Conservation (phyloP, 2,797 vertebrate genomes). For the Galaxias olidus region DNA sequence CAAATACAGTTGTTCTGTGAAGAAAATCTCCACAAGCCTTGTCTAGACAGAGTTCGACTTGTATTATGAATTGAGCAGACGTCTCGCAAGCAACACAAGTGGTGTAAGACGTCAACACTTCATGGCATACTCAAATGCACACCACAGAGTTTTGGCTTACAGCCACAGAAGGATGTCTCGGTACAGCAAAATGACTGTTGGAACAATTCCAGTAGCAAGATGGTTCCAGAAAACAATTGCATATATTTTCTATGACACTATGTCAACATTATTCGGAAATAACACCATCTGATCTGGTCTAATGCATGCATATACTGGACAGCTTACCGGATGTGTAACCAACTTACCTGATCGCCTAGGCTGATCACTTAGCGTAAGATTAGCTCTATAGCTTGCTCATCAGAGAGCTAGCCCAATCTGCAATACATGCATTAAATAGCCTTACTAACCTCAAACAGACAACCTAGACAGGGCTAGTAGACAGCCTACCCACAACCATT, state of each 20-base stretch:
- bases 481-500: too few relatives aligned
- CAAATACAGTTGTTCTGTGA: slow-evolving; percentile 32
- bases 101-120: slow-evolving; percentile 21
- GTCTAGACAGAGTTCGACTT: slow-evolving; percentile 10
- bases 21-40: slow-evolving; percentile 30
- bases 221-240: neutral
- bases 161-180: slow-evolving; percentile 41
- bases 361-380: too few relatives aligned
- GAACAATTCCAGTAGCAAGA: slow-evolving; percentile 46
- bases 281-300: neutral
- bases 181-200: slow-evolving; percentile 59
- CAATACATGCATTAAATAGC: too few relatives aligned
- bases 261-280: neutral
- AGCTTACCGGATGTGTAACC: too few relatives aligned
- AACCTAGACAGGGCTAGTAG: too few relatives aligned
- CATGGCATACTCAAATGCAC: slow-evolving; percentile 22
- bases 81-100: slow-evolving; percentile 23
- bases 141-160: slow-evolving; percentile 32
- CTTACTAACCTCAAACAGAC: too few relatives aligned
- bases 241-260: neutral
- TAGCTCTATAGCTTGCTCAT: too few relatives aligned
- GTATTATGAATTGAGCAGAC: slow-evolving; percentile 51
- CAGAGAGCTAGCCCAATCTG: too few relatives aligned
- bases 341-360: too few relatives aligned
- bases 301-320: too few relatives aligned